Evolutionary conservation across 1,140 invertebrate species (phyloP), one percentile per base, ranked within the genome.

Genomic region (Zeugodacus cucurbitae): DNA sequence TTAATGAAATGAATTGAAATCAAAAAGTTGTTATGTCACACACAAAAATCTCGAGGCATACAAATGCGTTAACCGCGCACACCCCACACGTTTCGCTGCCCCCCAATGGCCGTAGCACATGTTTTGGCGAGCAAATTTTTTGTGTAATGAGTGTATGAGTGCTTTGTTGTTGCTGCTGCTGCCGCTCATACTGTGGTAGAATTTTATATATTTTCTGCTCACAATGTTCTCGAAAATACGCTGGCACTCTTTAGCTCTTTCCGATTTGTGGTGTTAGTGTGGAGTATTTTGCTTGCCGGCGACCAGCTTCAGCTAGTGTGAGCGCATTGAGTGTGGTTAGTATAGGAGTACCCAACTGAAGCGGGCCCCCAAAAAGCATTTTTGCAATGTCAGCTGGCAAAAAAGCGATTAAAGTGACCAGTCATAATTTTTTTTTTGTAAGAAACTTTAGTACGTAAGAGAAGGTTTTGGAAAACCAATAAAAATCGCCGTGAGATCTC

Each of bases 21-120:
- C n/a, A 54, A 86, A 64, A 86, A 88, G 62, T 88, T 88, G 85
- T 88, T 88, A 88, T 88, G 88, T 88, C 82, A 89, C 57, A 78
- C 64, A 82, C 22, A 88, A 26, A 74, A 86, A 88, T 58, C 20
- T 85, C 88, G 58, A 88, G 78, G 29, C 64, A 78, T 58, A 20
- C 58, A 62, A 88, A 82, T 82, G 41, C 74, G 41, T 82, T 82
- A 48, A 48, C 26, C 74, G 7, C 67, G 48, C 58, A 82, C 41
- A 22, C 2, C 74, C 22, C 37, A 48, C 37, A 44, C 37, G 10
- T 10, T 37, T 32, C 41, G 62, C 7, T 20, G 26, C 87, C 22
- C 26, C 29, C 5, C 26, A 29, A 10, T 70, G 41, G 48, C 20
- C 34, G 7, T 62, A 70, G 59, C 58, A 67, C 64, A 87, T 44